Percentiles rank a stretch among this genome's conserved stretches.
These are phyloP conservation scores for Bothrops jararaca DNA, from an alignment of 2,113 vertebrate species.

Conservation along the genomic window DNA sequence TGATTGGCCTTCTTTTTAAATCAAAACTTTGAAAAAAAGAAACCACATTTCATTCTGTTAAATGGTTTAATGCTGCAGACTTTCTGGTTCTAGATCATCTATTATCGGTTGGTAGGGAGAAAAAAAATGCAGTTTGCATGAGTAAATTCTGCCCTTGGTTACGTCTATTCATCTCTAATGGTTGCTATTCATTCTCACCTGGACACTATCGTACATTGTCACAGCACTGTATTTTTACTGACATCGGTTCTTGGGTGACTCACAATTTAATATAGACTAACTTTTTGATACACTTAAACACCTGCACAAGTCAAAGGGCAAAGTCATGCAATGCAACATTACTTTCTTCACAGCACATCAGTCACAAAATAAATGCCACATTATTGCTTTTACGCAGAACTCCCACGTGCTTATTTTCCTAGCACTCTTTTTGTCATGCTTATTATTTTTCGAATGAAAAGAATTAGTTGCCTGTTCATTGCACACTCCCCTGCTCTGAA, in stretches of 20 bases:
- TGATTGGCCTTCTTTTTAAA: background rate
- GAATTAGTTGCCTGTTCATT: slow-evolving; percentile 34
- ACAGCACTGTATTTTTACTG: slow-evolving; percentile 26
- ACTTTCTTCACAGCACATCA: slow-evolving; percentile 51
- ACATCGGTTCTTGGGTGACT: slow-evolving; percentile 43
- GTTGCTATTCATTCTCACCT: slow-evolving; percentile 6
- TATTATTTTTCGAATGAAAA: slow-evolving; percentile 51
- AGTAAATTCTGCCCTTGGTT: slow-evolving; percentile 7
- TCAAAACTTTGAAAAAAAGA: background rate
- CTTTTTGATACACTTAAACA: slow-evolving; percentile 44
- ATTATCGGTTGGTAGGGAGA: background rate
- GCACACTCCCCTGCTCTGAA: slow-evolving; percentile 14
- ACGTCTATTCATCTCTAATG: background rate
- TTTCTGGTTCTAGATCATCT: background rate
- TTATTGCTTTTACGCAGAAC: slow-evolving; percentile 60
- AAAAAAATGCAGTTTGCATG: background rate
- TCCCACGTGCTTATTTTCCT: slow-evolving; percentile 63
- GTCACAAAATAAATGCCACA: slow-evolving; percentile 55
- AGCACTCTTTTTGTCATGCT: slow-evolving; percentile 53
- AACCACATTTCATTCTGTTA: slow-evolving; percentile 2
- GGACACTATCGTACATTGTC: slow-evolving; percentile 4
- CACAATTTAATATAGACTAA: slow-evolving; percentile 34
- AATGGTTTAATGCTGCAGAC: background rate
- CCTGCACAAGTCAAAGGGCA: slow-evolving; percentile 48
- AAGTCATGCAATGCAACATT: slow-evolving; percentile 15